Percentiles rank a stretch among this genome's conserved stretches.
phyloP scores from a whole-genome alignment of 2,113 vertebrate genomes.

The Megalops atlanticus region DNA sequence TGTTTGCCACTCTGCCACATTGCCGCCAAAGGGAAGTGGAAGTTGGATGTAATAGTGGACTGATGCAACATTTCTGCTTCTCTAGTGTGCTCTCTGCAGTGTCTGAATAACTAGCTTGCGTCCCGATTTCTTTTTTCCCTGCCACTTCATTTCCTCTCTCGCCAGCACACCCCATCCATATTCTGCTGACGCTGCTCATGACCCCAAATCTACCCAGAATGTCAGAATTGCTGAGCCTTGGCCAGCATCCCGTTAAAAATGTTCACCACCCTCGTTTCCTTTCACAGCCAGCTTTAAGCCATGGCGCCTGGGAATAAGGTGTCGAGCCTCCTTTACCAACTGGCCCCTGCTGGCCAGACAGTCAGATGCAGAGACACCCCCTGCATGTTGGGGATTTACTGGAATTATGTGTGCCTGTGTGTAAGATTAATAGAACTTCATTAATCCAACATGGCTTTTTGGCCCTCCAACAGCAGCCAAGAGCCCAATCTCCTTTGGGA shows the following conservation, averaged over 20 bases:
- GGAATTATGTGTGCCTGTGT: neutral
- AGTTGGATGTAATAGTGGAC: too few relatives aligned
- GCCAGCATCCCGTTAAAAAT: neutral
- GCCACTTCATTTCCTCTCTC: conserved; percentile 1
- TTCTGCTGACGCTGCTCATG: neutral
- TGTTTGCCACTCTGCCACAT: too few relatives aligned
- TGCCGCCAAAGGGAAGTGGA: too few relatives aligned
- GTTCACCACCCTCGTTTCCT: neutral
- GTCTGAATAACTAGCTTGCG: neutral
- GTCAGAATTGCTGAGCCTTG: neutral
- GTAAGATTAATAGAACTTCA: neutral
- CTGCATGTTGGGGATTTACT: neutral
- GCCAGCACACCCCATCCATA: neutral
- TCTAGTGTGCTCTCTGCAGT: too few relatives aligned
- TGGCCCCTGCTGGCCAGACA: too few relatives aligned
- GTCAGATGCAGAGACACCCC: neutral
- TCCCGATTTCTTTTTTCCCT: neutral
- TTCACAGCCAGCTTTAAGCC: neutral
- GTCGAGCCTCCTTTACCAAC: neutral
- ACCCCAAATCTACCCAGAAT: neutral
- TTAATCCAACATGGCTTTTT: neutral
- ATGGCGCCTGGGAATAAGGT: neutral
- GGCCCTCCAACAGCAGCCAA: neutral
- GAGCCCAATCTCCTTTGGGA: neutral
- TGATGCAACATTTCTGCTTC: too few relatives aligned